phyloP scores from a whole-genome alignment of 2,888 invertebrate species.

The Acanthosoma haemorrhoidale region DNA sequence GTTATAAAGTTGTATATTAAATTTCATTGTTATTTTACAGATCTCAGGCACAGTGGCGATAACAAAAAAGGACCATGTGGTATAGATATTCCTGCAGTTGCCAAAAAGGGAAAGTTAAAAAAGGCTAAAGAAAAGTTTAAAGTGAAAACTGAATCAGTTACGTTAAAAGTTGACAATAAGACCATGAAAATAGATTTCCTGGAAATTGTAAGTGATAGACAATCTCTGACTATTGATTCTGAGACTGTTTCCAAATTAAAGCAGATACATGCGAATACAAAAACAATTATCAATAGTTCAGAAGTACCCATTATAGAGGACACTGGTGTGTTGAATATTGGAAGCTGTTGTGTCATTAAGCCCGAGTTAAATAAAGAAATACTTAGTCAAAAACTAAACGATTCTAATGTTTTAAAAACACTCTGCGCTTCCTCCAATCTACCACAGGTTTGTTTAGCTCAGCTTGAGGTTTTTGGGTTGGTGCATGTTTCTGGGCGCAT shows the following conservation, averaged over 20 bases:
- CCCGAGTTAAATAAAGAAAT: not conserved
- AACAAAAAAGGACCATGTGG: not conserved
- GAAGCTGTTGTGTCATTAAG: not conserved
- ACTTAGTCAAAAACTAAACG: not conserved
- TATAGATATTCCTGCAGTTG: not conserved
- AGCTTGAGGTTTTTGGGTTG: not conserved
- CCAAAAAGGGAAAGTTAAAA: not conserved
- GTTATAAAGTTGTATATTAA: too few relatives aligned
- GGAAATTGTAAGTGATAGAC: conserved; percentile 23
- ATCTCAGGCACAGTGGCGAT: not conserved
- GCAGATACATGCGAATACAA: conserved; percentile 7
- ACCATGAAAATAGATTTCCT: not conserved
- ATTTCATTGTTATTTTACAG: not conserved
- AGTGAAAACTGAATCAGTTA: not conserved
- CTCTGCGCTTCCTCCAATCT: not conserved
- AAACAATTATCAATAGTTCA: not conserved
- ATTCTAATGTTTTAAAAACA: not conserved
- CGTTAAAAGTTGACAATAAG: not conserved
- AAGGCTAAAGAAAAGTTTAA: not conserved
- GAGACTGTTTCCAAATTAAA: conserved; percentile 16
- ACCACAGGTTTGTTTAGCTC: not conserved
- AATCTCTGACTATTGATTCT: conserved; percentile 15
- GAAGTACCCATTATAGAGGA: too few relatives aligned
- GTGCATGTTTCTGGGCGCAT: not conserved
- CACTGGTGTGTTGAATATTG: not conserved